These are phyloP conservation scores for Lagodon rhomboides DNA, from an alignment of 2,797 vertebrate genomes.

Conservation along the genomic window DNA sequence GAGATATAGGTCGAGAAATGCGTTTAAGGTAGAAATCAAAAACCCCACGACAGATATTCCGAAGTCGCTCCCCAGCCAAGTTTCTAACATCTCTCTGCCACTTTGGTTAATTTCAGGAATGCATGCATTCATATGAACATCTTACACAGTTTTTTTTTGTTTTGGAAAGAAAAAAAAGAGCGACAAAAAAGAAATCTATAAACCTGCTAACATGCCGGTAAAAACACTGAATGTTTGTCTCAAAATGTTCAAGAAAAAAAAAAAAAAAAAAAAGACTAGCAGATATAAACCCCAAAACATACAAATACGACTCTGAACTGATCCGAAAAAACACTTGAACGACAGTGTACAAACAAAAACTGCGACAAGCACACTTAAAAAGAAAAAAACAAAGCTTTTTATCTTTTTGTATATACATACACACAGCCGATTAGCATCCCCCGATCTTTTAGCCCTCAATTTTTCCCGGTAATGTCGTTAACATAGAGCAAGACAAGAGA, in stretches of 20 bases:
- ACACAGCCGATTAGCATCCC: constrained; percentile 67
- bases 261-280: constrained; percentile 44
- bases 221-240: constrained; percentile 70
- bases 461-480: constrained; percentile 56
- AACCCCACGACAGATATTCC: constrained; percentile 17
- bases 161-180: constrained; percentile 29
- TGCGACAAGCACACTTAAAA: constrained; percentile 64
- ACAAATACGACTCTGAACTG: constrained; percentile 74
- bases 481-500: constrained; percentile 69
- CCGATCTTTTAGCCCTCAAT: constrained; percentile 63
- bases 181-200: constrained; percentile 57
- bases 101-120: constrained; percentile 80
- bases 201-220: constrained; percentile 78
- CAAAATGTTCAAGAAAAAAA: constrained; percentile 53
- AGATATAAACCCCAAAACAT: constrained; percentile 77
- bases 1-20: constrained; percentile 29
- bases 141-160: constrained; percentile 40
- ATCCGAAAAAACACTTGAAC: constrained; percentile 76
- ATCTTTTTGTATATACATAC: constrained; percentile 77
- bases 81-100: constrained; percentile 61
- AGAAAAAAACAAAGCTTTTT: constrained; percentile 47
- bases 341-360: constrained; percentile 75
- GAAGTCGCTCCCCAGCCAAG: constrained; percentile 43
- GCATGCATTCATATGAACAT: constrained; percentile 80
- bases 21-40: constrained; percentile 36